Conservation (phyloP, 2,888 invertebrate genomes). For the Acleris literana region DNA sequence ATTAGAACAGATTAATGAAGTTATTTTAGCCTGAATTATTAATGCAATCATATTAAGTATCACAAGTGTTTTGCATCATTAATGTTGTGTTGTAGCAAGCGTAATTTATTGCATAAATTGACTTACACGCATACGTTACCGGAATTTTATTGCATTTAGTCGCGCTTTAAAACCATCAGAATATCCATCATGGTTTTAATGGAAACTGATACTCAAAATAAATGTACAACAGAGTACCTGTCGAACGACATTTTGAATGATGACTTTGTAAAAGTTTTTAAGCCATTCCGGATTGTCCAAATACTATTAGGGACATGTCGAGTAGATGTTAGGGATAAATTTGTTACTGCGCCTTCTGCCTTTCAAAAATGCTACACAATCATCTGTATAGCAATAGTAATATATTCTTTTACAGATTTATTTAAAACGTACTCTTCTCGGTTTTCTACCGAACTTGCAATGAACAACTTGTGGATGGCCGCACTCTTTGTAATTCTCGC, state of each 20-base stretch:
- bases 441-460: slow-evolving; percentile 9
- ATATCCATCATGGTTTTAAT: slow-evolving; percentile 1
- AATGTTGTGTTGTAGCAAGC: no score
- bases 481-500: neutral
- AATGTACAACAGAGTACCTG: neutral
- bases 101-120: no score
- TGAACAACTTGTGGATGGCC: neutral
- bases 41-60: neutral
- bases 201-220: neutral
- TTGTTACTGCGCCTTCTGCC: slow-evolving; percentile 9
- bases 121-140: no score
- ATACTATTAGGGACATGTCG: slow-evolving; percentile 16
- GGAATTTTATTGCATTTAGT: no score
- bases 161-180: neutral
- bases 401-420: neutral
- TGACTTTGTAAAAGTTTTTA: slow-evolving; percentile 14
- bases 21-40: neutral
- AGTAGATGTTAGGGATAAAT: slow-evolving; percentile 3
- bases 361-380: slow-evolving; percentile 22
- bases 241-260: slow-evolving; percentile 21
- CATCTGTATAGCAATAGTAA: slow-evolving; percentile 3
- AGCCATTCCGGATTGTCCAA: slow-evolving; percentile 12
- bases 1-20: neutral
- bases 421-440: slow-evolving; percentile 2
- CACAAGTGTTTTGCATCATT: no score